A percentile compares a stretch with the other conserved stretches of the same genome.
Conservation (phyloP, 2,113 vertebrate genomes). For the Scatophagus argus region DNA sequence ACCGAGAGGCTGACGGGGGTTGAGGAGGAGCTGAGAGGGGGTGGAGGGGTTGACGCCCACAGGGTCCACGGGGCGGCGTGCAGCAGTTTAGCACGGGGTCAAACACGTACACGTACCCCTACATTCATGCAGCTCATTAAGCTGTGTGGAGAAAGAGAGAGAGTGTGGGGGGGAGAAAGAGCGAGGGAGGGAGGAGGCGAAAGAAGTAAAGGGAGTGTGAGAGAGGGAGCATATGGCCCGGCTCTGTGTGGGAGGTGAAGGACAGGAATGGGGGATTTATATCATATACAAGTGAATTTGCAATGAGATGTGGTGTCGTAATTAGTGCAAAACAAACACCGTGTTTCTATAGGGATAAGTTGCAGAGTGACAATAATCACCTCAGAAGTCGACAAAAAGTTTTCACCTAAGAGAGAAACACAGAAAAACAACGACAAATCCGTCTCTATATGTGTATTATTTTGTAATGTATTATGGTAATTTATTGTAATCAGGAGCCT, state of each 20-base stretch:
- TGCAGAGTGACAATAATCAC: constrained; percentile 18
- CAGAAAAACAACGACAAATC: constrained; percentile 1
- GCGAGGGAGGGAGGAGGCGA: constrained; percentile 11
- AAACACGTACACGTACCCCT: constrained; percentile 70
- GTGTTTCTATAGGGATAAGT: constrained; percentile 46
- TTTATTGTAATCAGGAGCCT: constrained; percentile 49
- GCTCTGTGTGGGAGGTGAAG: constrained; percentile 77
- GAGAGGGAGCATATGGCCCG: constrained; percentile 80
- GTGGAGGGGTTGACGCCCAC: constrained; percentile 55
- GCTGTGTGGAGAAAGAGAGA: constrained; percentile 1
- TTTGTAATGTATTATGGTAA: constrained; percentile 57
- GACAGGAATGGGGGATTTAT: constrained; percentile 53
- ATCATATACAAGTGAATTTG: constrained; percentile 37
- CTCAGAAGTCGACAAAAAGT: constrained; percentile 61
- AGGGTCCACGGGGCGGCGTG: constrained; percentile 52
- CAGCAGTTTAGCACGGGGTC: constrained; percentile 77
- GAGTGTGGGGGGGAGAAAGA: constrained; percentile 23
- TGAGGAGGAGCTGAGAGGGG: constrained; percentile 12
- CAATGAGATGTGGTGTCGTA: constrained; percentile 48
- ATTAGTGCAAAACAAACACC: constrained; percentile 62
- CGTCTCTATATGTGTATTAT: constrained; percentile 38
- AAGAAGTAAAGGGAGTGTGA: constrained; percentile 33
- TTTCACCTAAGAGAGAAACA: constrained; percentile 6
- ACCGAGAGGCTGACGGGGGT: constrained; percentile 23
- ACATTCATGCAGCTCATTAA: constrained; percentile 78